A percentile compares a stretch with the other conserved stretches of the same genome.
Evolutionary conservation across 2,888 invertebrate genomes (phyloP).

Genomic region (Drosophila seclusa): DNA sequence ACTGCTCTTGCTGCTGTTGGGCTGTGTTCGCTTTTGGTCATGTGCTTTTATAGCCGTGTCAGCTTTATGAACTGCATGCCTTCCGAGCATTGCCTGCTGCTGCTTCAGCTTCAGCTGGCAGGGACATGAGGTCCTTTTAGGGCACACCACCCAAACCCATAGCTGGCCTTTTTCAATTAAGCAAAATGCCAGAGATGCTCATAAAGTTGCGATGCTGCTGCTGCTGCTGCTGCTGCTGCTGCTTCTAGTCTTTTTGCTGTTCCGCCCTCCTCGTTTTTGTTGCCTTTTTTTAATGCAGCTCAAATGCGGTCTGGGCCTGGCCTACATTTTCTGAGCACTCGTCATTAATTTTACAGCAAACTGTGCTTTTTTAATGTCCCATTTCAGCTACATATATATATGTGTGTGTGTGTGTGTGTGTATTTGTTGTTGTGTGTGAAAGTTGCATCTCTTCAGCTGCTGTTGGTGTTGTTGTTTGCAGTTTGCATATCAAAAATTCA

Average conservation of each 20-base stretch:
- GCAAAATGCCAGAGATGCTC: conserved; percentile 72
- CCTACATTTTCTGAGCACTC: conserved; percentile 67
- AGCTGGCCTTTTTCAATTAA: conserved; percentile 73
- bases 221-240: conserved; percentile 18
- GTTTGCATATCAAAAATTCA: conserved; percentile 67
- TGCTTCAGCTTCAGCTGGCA: conserved; percentile 29
- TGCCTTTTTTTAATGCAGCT: conserved; percentile 19
- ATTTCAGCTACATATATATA: conserved; percentile 6
- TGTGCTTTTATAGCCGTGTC: conserved; percentile 76
- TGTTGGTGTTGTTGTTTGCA: conserved; percentile 13
- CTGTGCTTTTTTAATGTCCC: conserved; percentile 49
- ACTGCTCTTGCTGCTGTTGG: conserved; percentile 26
- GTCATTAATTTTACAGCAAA: conserved; percentile 71
- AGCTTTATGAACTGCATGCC: conserved; percentile 75
- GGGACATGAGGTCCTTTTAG: conserved; percentile 73
- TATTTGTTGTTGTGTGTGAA: conserved; percentile 39
- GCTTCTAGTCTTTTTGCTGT: conserved; percentile 22
- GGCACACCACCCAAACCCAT: conserved; percentile 43
- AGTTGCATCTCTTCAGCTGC: conserved; percentile 37
- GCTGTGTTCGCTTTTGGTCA: conserved; percentile 60
- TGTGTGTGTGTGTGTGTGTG: conserved; percentile 12
- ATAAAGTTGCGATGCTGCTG: conserved; percentile 60
- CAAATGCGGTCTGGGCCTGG: conserved; percentile 60
- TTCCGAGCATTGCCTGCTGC: conserved; percentile 40
- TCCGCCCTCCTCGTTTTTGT: not conserved